phyloP scores from a whole-genome alignment of 2,113 vertebrate genomes.

The Petroica traversi region DNA sequence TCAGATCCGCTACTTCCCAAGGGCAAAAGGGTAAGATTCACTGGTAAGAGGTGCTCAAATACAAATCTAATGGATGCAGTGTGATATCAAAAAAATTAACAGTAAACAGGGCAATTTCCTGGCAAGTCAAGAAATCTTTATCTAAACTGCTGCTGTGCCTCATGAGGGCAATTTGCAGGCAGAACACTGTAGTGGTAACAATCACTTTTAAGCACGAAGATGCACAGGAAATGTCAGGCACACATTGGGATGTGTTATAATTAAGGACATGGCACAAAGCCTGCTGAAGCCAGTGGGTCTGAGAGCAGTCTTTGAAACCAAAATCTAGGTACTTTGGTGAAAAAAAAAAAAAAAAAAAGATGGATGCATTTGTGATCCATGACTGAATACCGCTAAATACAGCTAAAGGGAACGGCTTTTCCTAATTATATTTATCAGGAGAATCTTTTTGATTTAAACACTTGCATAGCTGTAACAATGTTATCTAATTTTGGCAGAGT shows the following conservation, averaged over 20 bases:
- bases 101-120: background rate
- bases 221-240: background rate
- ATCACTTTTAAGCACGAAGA: background rate
- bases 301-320: background rate
- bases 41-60: background rate
- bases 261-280: background rate
- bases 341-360: background rate
- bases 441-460: constrained; percentile 29
- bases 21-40: background rate
- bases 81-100: background rate
- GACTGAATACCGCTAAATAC: background rate
- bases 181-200: background rate
- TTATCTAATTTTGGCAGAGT: constrained; percentile 46
- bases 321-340: background rate
- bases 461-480: background rate
- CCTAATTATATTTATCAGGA: constrained; percentile 10
- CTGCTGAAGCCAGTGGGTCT: background rate
- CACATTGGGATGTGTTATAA: background rate
- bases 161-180: background rate
- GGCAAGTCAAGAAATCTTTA: background rate
- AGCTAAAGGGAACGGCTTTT: background rate
- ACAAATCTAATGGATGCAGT: background rate
- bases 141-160: background rate
- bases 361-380: background rate
- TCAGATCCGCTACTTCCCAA: background rate